phyloP scores from a whole-genome alignment of 2,113 vertebrate genomes.

The Scophthalmus maximus region DNA sequence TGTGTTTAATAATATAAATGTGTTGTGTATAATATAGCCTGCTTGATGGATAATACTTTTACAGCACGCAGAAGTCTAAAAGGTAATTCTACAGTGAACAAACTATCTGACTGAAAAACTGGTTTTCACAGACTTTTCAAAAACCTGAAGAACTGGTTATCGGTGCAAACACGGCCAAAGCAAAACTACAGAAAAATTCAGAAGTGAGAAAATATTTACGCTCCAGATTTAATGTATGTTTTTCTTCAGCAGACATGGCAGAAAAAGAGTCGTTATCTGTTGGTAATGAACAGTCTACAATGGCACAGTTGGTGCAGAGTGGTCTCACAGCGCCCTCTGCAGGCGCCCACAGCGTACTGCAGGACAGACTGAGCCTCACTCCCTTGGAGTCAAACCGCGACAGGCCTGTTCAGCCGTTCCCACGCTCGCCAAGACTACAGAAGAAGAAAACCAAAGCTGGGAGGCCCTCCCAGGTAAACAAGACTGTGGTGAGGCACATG shows the following conservation, averaged over 20 bases:
- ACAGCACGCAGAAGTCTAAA: neutral
- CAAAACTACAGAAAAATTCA: neutral
- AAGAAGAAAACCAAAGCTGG: constrained; percentile 40
- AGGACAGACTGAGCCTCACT: constrained; percentile 29
- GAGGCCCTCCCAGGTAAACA: constrained; percentile 62
- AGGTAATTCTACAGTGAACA: neutral
- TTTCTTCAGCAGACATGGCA: constrained; percentile 67
- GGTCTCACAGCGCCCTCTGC: constrained; percentile 15
- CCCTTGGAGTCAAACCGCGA: constrained; percentile 34
- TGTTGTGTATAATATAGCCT: neutral
- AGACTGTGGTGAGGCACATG: neutral
- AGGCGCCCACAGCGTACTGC: constrained; percentile 15
- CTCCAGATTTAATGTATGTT: neutral
- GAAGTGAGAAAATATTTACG: fast-evolving
- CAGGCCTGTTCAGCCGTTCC: constrained; percentile 70
- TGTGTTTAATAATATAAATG: neutral
- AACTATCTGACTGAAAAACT: neutral
- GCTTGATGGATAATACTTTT: too few species aligned
- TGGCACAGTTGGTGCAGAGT: neutral
- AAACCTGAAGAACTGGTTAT: constrained; percentile 31
- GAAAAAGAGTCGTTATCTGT: constrained; percentile 8
- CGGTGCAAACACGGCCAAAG: neutral
- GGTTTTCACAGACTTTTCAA: neutral
- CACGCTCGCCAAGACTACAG: constrained; percentile 74
- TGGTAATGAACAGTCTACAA: neutral